These are phyloP conservation scores for Chelon auratus DNA, from an alignment of 2,797 vertebrate species.

Conservation along the genomic window DNA sequence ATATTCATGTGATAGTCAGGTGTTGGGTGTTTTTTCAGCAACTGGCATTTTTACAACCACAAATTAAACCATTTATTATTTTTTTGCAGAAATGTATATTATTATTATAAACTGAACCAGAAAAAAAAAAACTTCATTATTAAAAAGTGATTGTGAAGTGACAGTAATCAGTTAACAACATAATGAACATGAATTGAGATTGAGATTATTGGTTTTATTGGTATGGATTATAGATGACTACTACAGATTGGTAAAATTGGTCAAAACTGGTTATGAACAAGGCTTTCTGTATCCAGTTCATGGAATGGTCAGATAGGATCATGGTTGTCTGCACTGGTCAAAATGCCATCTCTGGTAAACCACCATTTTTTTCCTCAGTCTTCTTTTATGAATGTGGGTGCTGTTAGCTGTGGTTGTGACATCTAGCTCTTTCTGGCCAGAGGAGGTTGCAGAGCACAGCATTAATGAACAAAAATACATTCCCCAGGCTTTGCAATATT, in stretches of 20 bases:
- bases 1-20: conserved; percentile 27
- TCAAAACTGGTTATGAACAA: not conserved
- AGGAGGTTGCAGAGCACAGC: conserved; percentile 15
- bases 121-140: not conserved
- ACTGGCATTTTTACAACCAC: conserved; percentile 3
- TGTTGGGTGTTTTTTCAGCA: conserved; percentile 14
- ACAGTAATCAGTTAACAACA: conserved; percentile 6
- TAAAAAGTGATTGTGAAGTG: not conserved
- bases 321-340: no score
- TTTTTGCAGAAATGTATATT: not conserved
- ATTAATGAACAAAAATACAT: conserved; percentile 48
- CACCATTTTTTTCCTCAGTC: conserved; percentile 4
- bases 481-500: conserved; percentile 49
- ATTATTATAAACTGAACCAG: not conserved
- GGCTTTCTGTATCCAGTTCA: not conserved
- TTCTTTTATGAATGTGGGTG: not conserved
- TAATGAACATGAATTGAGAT: conserved; percentile 1
- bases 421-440: conserved; percentile 31
- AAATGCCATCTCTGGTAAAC: no score
- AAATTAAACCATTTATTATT: conserved; percentile 5
- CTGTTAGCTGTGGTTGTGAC: conserved; percentile 35
- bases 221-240: not conserved
- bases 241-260: not conserved
- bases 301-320: not conserved
- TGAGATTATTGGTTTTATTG: not conserved